Evolutionary conservation across 1,140 invertebrate species (phyloP).

Genomic region (Onthophagus taurus): DNA sequence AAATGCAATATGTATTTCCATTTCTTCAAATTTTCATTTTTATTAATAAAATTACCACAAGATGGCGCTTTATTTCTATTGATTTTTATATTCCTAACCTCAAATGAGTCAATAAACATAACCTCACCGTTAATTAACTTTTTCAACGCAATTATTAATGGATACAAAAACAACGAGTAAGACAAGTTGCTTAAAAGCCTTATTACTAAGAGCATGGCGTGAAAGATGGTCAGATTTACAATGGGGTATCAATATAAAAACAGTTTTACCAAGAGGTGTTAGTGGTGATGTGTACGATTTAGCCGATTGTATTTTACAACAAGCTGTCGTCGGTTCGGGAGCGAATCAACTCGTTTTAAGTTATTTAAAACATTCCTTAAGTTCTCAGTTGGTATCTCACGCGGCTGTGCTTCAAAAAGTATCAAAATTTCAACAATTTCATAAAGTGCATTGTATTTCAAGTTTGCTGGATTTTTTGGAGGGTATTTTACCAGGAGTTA

Average conservation of each 20-base stretch:
- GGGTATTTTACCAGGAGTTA: slow-evolving; percentile 57
- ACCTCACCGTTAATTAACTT: no score
- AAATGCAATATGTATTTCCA: no score
- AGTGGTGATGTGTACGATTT: slow-evolving; percentile 87
- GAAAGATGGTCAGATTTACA: slow-evolving; percentile 90
- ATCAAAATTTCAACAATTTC: slow-evolving; percentile 79
- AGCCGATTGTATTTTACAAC: slow-evolving; percentile 85
- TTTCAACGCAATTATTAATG: slow-evolving; percentile 37
- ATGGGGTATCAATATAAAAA: slow-evolving; percentile 93
- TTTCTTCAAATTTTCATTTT: no score
- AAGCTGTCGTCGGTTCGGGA: slow-evolving; percentile 82
- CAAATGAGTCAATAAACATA: no score
- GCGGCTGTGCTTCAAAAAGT: slow-evolving; percentile 80
- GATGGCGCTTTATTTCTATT: no score
- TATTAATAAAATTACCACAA: no score
- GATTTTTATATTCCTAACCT: no score
- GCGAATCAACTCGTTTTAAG: slow-evolving; percentile 85
- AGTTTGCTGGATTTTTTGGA: slow-evolving; percentile 80
- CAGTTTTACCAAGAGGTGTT: slow-evolving; percentile 69
- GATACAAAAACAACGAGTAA: slow-evolving; percentile 72
- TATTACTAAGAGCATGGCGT: slow-evolving; percentile 81
- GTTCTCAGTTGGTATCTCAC: slow-evolving; percentile 82
- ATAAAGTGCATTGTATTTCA: slow-evolving; percentile 80
- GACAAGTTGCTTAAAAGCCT: slow-evolving; percentile 74
- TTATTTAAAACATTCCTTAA: slow-evolving; percentile 85